Percentiles rank a stretch among this genome's conserved stretches.
phyloP scores from a whole-genome alignment of 1,140 invertebrate genomes.

The Aphaenogaster rudis region DNA sequence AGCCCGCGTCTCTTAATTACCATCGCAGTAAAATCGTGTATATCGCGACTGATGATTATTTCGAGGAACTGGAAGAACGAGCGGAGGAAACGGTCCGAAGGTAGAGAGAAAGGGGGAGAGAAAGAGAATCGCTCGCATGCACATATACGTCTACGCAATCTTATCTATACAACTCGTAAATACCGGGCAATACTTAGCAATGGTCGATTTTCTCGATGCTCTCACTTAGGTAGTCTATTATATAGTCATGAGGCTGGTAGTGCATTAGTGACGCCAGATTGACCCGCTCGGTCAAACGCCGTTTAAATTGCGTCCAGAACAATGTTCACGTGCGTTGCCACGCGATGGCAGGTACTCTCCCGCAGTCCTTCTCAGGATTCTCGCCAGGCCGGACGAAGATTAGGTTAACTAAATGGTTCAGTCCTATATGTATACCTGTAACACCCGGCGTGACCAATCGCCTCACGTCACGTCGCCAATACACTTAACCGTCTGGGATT shows the following conservation, averaged over 20 bases:
- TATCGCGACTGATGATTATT: constrained; percentile 43
- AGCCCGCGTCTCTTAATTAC: constrained; percentile 60
- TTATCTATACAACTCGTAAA: constrained; percentile 77
- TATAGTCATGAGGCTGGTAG: constrained; percentile 70
- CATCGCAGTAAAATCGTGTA: constrained; percentile 67
- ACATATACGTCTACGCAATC: constrained; percentile 67
- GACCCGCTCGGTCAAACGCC: constrained; percentile 71
- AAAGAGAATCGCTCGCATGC: constrained; percentile 50
- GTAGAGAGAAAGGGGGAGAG: not conserved
- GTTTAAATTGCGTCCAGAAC: constrained; percentile 73
- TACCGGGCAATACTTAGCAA: constrained; percentile 61
- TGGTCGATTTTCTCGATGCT: constrained; percentile 64
- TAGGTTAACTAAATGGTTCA: constrained; percentile 74
- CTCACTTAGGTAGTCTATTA: constrained; percentile 76
- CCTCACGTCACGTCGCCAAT: constrained; percentile 28
- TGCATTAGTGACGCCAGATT: constrained; percentile 80
- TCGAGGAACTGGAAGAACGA: constrained; percentile 42
- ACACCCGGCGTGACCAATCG: constrained; percentile 69
- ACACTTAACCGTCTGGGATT: constrained; percentile 36
- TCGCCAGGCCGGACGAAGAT: constrained; percentile 60
- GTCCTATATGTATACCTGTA: constrained; percentile 50
- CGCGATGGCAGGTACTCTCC: constrained; percentile 29
- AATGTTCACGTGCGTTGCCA: constrained; percentile 61
- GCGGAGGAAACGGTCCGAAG: not conserved
- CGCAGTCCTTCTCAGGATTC: not conserved